Evolutionary conservation across 1,140 invertebrate genomes (phyloP).

Genomic region (Drosophila kepulauana): DNA sequence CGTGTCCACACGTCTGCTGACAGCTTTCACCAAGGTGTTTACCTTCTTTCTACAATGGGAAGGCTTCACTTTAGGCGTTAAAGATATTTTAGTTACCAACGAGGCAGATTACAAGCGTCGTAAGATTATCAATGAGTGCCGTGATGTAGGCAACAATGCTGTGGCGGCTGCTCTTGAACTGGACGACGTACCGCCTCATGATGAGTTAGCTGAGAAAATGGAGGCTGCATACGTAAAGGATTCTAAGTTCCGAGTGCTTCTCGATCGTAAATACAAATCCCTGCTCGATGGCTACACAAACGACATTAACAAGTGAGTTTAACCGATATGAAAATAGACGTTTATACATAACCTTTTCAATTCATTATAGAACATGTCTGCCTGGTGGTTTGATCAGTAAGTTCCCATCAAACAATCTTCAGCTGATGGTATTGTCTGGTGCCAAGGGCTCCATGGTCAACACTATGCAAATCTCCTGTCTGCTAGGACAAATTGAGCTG

Average conservation of each 20-base stretch:
- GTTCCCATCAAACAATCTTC: slow-evolving; percentile 98
- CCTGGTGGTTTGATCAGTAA: slow-evolving; percentile 92
- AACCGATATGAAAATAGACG: neutral
- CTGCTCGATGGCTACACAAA: slow-evolving; percentile 94
- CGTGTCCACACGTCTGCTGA: slow-evolving; percentile 92
- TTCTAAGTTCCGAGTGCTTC: slow-evolving; percentile 90
- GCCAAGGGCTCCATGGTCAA: slow-evolving; percentile 99
- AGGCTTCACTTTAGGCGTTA: slow-evolving; percentile 97
- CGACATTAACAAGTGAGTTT: slow-evolving; percentile 91
- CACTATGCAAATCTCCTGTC: slow-evolving; percentile 98
- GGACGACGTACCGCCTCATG: slow-evolving; percentile 84
- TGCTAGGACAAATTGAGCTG: slow-evolving; percentile 98
- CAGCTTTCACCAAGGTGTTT: slow-evolving; percentile 96
- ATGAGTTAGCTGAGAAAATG: slow-evolving; percentile 89
- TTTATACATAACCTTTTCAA: too few relatives aligned
- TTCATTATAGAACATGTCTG: slow-evolving; percentile 87
- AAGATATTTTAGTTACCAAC: slow-evolving; percentile 94
- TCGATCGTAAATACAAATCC: slow-evolving; percentile 95
- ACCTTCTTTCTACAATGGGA: slow-evolving; percentile 95
- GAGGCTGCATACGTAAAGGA: slow-evolving; percentile 91
- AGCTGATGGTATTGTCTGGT: slow-evolving; percentile 99
- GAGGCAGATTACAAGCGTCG: slow-evolving; percentile 90
- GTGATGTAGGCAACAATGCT: slow-evolving; percentile 86
- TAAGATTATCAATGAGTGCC: slow-evolving; percentile 89
- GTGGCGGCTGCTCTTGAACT: slow-evolving; percentile 91